These are phyloP conservation scores for Acronicta alni DNA, from an alignment of 2,888 invertebrate species.

Conservation along the genomic window DNA sequence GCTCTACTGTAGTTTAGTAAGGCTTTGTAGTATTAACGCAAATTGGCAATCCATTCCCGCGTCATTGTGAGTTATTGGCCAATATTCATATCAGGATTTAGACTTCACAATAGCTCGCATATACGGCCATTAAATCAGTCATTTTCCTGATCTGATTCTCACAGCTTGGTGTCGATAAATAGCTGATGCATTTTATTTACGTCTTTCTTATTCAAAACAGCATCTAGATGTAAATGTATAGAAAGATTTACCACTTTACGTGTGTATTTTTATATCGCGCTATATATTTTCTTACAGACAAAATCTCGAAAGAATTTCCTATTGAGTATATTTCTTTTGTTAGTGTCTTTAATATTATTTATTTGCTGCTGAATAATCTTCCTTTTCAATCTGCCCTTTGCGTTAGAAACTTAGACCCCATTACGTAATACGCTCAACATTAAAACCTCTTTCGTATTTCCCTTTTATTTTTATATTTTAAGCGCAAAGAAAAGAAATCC, in stretches of 20 bases:
- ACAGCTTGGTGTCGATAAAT: constrained; percentile 41
- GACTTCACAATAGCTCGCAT: constrained; percentile 24
- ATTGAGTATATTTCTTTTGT: background rate
- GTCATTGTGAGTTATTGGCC: constrained; percentile 20
- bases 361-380: constrained; percentile 15
- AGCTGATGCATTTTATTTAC: constrained; percentile 47
- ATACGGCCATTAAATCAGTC: constrained; percentile 32
- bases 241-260: constrained; percentile 37
- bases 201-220: constrained; percentile 40
- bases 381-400: constrained; percentile 28
- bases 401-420: constrained; percentile 26
- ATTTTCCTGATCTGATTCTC: constrained; percentile 36
- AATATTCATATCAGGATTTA: constrained; percentile 23
- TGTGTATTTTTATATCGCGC: constrained; percentile 26
- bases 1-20: background rate
- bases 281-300: constrained; percentile 24
- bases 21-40: background rate
- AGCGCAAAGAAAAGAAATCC: constrained; percentile 54
- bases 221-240: constrained; percentile 28
- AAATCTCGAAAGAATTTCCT: background rate
- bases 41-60: constrained; percentile 12
- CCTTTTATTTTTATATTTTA: constrained; percentile 42
- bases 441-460: constrained; percentile 31
- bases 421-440: constrained; percentile 43
- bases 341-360: constrained; percentile 4